These are phyloP conservation scores for Acipenser ruthenus DNA, from an alignment of 2,797 vertebrate species.

Conservation along the genomic window DNA sequence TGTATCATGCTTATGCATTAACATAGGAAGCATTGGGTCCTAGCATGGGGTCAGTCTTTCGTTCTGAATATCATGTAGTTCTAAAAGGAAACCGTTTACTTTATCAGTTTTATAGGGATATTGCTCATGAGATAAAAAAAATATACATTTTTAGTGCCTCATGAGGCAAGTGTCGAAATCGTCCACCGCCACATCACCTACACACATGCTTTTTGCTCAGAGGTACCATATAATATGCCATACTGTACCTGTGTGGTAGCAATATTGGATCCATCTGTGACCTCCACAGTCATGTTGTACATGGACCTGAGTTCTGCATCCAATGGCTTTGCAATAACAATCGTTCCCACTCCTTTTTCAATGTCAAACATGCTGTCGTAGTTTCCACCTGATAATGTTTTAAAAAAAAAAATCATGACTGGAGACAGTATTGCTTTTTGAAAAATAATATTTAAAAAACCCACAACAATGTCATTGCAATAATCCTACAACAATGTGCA, in stretches of 20 bases:
- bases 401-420: constrained; percentile 7
- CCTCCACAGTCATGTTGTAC: constrained; percentile 86
- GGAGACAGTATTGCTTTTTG: not conserved
- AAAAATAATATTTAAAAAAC: not conserved
- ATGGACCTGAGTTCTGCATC: constrained; percentile 83
- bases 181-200: too few relatives aligned
- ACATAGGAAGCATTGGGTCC: too few relatives aligned
- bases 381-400: constrained; percentile 62
- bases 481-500: constrained; percentile 8
- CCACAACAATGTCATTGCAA: not conserved
- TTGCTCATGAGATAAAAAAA: too few relatives aligned
- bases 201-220: too few relatives aligned
- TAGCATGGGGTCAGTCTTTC: too few relatives aligned
- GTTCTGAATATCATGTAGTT: too few relatives aligned
- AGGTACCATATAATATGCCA: too few relatives aligned
- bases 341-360: constrained; percentile 81
- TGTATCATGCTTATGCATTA: too few relatives aligned
- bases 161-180: too few relatives aligned
- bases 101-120: too few relatives aligned
- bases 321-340: constrained; percentile 85
- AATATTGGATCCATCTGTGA: constrained; percentile 79
- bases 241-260: constrained; percentile 74
- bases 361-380: constrained; percentile 83
- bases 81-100: too few relatives aligned
- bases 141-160: too few relatives aligned